phyloP scores from a whole-genome alignment of 2,113 vertebrate genomes.

The Epinephelus cyanopodus region DNA sequence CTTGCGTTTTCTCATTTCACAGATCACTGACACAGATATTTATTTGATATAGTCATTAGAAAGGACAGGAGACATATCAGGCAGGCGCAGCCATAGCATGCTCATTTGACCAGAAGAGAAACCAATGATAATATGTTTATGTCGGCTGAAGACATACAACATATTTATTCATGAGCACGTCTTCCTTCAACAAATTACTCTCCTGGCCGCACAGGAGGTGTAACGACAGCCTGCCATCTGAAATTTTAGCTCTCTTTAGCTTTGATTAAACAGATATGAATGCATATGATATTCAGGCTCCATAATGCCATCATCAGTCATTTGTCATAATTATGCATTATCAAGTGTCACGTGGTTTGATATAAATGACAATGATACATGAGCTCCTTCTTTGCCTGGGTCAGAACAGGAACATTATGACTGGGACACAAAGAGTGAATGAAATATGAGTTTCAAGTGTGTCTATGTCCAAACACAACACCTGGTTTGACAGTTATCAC shows the following conservation, averaged over 20 bases:
- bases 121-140: conserved; percentile 57
- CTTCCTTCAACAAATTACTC: conserved; percentile 43
- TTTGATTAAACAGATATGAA: conserved; percentile 73
- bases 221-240: conserved; percentile 23
- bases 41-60: conserved; percentile 63
- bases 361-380: conserved; percentile 71
- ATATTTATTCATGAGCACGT: conserved; percentile 72
- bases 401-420: conserved; percentile 20
- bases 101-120: conserved; percentile 57
- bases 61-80: conserved; percentile 42
- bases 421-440: conserved; percentile 18
- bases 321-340: conserved; percentile 78
- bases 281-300: conserved; percentile 66
- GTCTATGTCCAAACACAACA: conserved; percentile 2
- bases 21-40: conserved; percentile 61
- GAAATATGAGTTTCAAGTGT: conserved; percentile 32
- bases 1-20: conserved; percentile 64
- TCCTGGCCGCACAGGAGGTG: conserved; percentile 39
- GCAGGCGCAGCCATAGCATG: conserved; percentile 5
- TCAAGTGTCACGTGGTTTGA: conserved; percentile 55
- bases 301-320: conserved; percentile 71
- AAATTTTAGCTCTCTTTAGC: conserved; percentile 48
- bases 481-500: neutral
- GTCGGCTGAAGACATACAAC: conserved; percentile 45
- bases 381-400: conserved; percentile 34